A percentile compares a stretch with the other conserved stretches of the same genome.
Evolutionary conservation across 2,888 invertebrate genomes (phyloP).

Genomic region (Lithophane ornitopus): DNA sequence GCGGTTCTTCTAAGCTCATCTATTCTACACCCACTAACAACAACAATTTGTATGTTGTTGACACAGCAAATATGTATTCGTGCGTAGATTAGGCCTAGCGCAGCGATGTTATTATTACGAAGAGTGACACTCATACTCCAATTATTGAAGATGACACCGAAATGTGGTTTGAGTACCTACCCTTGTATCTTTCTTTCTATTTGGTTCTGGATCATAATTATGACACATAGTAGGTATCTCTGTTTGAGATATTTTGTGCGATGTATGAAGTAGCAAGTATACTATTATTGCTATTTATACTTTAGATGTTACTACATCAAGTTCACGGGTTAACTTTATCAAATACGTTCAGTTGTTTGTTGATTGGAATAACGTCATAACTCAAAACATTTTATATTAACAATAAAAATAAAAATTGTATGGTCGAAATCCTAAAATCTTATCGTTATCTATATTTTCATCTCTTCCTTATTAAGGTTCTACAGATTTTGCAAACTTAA

Average conservation of each 20-base stretch:
- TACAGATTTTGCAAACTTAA: conserved; percentile 8
- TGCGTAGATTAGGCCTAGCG: conserved; percentile 45
- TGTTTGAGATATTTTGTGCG: neutral
- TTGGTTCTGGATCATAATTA: neutral
- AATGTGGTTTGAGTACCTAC: conserved; percentile 2
- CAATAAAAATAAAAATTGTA: neutral
- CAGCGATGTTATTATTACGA: conserved; percentile 39
- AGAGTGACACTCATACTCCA: conserved; percentile 17
- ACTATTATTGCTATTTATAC: neutral
- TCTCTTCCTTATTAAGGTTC: neutral
- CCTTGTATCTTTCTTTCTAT: neutral
- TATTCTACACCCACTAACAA: neutral
- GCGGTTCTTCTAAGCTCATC: conserved; percentile 9
- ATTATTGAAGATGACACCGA: conserved; percentile 13
- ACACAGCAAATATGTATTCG: conserved; percentile 57
- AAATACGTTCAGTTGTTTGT: neutral
- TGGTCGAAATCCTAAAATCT: neutral
- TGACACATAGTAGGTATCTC: neutral
- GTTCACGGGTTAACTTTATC: neutral
- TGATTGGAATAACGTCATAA: neutral
- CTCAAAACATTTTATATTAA: neutral
- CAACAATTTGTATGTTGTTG: conserved; percentile 53
- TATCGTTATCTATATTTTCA: neutral
- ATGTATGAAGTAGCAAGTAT: neutral
- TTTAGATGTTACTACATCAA: neutral